Evolutionary conservation across 2,888 invertebrate genomes (phyloP).

Genomic region (Aspidapion aeneum): DNA sequence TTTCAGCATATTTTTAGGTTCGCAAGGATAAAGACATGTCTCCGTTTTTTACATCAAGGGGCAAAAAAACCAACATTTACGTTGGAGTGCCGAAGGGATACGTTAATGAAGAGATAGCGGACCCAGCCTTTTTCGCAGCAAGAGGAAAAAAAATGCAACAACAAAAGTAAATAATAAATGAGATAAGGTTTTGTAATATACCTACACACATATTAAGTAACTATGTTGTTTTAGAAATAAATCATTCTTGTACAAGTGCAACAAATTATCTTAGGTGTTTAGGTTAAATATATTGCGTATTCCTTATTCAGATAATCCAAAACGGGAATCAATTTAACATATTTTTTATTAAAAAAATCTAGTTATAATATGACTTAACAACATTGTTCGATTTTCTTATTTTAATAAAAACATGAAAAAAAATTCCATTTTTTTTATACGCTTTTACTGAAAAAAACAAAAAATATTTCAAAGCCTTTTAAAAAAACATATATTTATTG

Average conservation of each 20-base stretch:
- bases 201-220: no score
- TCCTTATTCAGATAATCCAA: no score
- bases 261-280: not conserved
- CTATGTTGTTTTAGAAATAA: not conserved
- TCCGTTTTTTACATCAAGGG: conserved; percentile 43
- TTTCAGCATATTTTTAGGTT: conserved; percentile 35
- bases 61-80: conserved; percentile 35
- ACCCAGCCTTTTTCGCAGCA: conserved; percentile 54
- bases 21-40: conserved; percentile 43
- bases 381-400: no score
- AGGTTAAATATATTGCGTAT: no score
- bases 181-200: not conserved
- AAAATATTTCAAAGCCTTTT: no score
- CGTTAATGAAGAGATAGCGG: conserved; percentile 47
- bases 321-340: no score
- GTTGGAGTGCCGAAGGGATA: conserved; percentile 41
- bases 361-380: no score
- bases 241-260: not conserved
- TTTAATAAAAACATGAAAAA: no score
- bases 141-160: conserved; percentile 49
- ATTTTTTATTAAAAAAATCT: no score
- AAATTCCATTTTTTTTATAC: no score
- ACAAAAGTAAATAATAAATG: conserved; percentile 5
- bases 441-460: no score
- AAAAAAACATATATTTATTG: no score